A percentile compares a stretch with the other conserved stretches of the same genome.
These are phyloP conservation scores for Wiebesia pumilae DNA, from an alignment of 1,140 invertebrate genomes.

Conservation along the genomic window DNA sequence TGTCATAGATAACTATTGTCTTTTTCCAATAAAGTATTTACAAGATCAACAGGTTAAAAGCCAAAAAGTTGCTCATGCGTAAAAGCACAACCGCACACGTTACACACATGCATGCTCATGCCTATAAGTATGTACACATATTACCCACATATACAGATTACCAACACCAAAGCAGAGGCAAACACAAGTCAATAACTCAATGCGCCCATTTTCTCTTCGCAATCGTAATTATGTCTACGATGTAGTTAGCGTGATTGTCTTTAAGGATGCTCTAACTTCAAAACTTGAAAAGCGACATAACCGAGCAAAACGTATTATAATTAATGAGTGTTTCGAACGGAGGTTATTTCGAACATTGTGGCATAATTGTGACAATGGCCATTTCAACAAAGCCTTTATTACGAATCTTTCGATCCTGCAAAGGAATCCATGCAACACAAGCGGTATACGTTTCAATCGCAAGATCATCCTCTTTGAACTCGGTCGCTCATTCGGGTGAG, in stretches of 20 bases:
- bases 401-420: too few relatives aligned
- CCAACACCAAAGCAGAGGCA: conserved; percentile 36
- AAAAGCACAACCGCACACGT: not conserved
- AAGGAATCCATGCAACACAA: too few relatives aligned
- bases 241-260: conserved; percentile 11
- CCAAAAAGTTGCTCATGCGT: conserved; percentile 19
- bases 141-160: not conserved
- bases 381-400: too few relatives aligned
- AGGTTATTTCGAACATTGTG: not conserved
- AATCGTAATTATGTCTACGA: conserved; percentile 3
- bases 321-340: not conserved
- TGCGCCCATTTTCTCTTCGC: not conserved
- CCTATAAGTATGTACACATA: not conserved
- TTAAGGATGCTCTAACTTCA: conserved; percentile 6
- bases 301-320: not conserved
- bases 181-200: not conserved
- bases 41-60: not conserved
- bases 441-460: too few relatives aligned
- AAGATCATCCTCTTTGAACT: too few relatives aligned
- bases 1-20: conserved; percentile 40
- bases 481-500: too few relatives aligned
- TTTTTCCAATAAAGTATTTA: not conserved
- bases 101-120: conserved; percentile 15
- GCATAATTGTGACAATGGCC: too few relatives aligned
- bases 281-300: not conserved